phyloP scores from a whole-genome alignment of 2,797 vertebrate species.

The Atherinosoma microstoma region DNA sequence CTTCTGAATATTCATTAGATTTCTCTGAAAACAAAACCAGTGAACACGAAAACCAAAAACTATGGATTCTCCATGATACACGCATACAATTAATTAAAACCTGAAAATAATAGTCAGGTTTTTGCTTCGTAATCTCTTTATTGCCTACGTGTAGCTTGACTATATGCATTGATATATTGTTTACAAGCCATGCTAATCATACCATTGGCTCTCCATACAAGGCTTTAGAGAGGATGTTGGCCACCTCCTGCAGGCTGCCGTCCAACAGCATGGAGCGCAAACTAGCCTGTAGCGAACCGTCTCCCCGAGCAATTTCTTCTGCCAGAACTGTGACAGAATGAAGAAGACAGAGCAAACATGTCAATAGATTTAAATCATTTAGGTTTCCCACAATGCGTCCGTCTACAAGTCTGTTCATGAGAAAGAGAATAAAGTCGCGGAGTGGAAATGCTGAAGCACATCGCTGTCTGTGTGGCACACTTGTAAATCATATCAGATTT shows the following conservation, averaged over 20 bases:
- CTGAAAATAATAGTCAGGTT: not conserved
- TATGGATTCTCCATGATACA: not conserved
- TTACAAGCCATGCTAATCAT: constrained; percentile 51
- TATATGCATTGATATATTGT: not conserved
- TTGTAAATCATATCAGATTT: not conserved
- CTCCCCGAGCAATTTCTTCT: constrained; percentile 91
- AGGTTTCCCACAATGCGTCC: not conserved
- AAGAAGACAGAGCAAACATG: constrained; percentile 24
- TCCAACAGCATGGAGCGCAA: constrained; percentile 94
- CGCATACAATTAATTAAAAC: not conserved
- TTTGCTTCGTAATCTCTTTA: not conserved
- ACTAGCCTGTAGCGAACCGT: constrained; percentile 89
- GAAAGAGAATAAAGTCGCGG: not conserved
- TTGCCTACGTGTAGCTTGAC: not conserved
- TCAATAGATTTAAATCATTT: not conserved
- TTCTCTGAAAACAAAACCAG: not conserved
- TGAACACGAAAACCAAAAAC: not conserved
- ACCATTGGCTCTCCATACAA: constrained; percentile 98
- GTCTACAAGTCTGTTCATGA: constrained; percentile 1
- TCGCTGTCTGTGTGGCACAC: not conserved
- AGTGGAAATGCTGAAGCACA: not conserved
- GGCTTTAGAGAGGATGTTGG: constrained; percentile 93
- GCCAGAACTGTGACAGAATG: constrained; percentile 86
- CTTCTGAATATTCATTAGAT: not conserved
- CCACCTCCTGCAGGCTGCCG: constrained; percentile 94